Evolutionary conservation across 2,888 invertebrate genomes (phyloP).

Genomic region (Nyleta sp.): DNA sequence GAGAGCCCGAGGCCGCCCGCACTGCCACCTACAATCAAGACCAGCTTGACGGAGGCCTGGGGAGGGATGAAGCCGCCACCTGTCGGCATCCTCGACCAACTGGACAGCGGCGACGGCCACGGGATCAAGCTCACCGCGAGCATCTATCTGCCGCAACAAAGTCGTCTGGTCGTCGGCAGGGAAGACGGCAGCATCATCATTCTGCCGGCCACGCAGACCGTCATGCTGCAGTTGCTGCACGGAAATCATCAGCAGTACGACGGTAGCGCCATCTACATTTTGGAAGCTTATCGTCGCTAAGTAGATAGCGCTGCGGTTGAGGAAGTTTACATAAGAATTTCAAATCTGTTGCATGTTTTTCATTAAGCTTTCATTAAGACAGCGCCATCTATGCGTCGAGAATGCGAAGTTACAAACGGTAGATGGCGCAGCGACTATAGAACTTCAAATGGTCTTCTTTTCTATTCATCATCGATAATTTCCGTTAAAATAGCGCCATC

Average conservation of each 20-base stretch:
- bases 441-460: too few relatives aligned
- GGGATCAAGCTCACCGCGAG: slow-evolving; percentile 94
- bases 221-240: slow-evolving; percentile 95
- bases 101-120: slow-evolving; percentile 89
- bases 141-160: slow-evolving; percentile 96
- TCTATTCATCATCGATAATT: too few relatives aligned
- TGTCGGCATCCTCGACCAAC: slow-evolving; percentile 95
- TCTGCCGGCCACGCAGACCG: slow-evolving; percentile 97
- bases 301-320: slow-evolving; percentile 2
- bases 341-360: too few relatives aligned
- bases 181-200: slow-evolving; percentile 98
- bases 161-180: slow-evolving; percentile 96
- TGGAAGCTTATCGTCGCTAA: too few relatives aligned
- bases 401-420: too few relatives aligned
- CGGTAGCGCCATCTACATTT: slow-evolving; percentile 82
- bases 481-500: too few relatives aligned
- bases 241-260: slow-evolving; percentile 92
- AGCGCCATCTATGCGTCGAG: too few relatives aligned
- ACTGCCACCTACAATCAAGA: slow-evolving; percentile 90
- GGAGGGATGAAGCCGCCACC: slow-evolving; percentile 88
- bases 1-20: slow-evolving; percentile 83
- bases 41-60: slow-evolving; percentile 95
- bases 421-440: too few relatives aligned
- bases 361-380: too few relatives aligned
- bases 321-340: too few relatives aligned